Base-by-base conservation (phyloP, 92 coral and sea anemone genomes). In the Epizoanthus ramosus region DNA sequence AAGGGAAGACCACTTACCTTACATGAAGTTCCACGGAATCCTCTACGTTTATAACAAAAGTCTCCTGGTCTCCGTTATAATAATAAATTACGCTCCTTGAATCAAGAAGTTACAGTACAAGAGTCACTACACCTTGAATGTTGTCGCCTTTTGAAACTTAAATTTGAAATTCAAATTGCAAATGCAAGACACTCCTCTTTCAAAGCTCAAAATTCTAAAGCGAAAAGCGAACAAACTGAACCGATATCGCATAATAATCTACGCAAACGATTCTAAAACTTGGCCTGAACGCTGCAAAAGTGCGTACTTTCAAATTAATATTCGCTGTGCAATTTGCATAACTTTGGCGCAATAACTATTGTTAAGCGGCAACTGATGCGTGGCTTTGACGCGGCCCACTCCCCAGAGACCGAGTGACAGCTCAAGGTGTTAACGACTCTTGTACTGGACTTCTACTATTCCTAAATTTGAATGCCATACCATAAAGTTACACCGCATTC, bases 251-350 rank as follows among this genome's bases (percentile, higher is more conserved):
- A 63, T 23, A 63, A 63, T 0, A 0, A 63, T 19, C 69, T 63
- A 13, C 35, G 69, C 69, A 63, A 63, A 13, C 33, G 0, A 63
- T 63, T 63, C 69, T 63, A 15, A 15, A 63, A 63, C 69, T 63
- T 63, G 69, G 69, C 69, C 69, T 21, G 37, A 63, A 63, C 69
- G 39, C 31, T 63, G 4, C 37, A 63, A 63, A n/a, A 63, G 69
- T 63, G 69, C 69, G 69, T 63, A 63, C 69, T 63, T 63, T 63
- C 39, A 63, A 63, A 63, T 63, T 63, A 63, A 63, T 63, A 63
- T 63, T 63, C 69, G 69, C 69, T 2, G 39, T 13, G 69, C 69
- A 35, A 63, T 63, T 63, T 63, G 69, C 69, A 63, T 28, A 28
- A 28, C 2, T 28, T 28, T 0, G 31, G 31, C 31, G 31, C 31